Conservation (phyloP, 2,797 vertebrate species). For the Lycodopsis pacificus region DNA sequence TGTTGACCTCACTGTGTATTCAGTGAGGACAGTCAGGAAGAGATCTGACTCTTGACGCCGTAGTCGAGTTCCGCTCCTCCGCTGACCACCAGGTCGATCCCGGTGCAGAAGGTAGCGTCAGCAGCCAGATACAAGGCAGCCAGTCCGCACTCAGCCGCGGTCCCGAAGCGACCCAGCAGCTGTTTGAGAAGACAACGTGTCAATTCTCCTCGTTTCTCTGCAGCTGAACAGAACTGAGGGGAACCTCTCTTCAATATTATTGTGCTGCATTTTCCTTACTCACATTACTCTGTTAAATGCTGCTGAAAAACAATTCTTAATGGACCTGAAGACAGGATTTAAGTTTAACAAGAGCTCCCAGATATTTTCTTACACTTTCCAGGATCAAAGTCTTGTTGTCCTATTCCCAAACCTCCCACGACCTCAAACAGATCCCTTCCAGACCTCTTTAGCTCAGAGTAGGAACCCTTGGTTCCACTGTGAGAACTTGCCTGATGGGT, state of each 20-base stretch:
- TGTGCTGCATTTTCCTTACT: background rate
- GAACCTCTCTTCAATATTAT: background rate
- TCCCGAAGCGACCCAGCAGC: conserved; percentile 90
- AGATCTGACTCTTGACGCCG: conserved; percentile 81
- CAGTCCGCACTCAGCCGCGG: conserved; percentile 83
- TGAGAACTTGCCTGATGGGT: conserved; percentile 77
- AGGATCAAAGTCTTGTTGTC: too few relatives aligned
- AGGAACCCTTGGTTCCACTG: background rate
- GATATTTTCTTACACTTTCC: background rate
- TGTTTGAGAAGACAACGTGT: conserved; percentile 52
- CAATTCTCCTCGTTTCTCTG: background rate
- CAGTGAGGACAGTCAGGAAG: conserved; percentile 19
- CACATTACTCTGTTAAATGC: background rate
- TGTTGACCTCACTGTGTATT: background rate
- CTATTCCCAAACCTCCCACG: too few relatives aligned
- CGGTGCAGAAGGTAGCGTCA: conserved; percentile 88
- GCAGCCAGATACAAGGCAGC: conserved; percentile 86
- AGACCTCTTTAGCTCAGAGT: background rate
- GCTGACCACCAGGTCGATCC: conserved; percentile 84
- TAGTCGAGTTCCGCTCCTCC: conserved; percentile 89
- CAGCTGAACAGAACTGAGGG: background rate
- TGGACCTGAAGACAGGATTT: background rate
- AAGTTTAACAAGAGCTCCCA: background rate
- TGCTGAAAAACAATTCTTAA: background rate
- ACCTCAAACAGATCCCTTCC: too few relatives aligned